Base-by-base conservation (phyloP, 2,888 invertebrate species). In the Galeopsomyia nigrocyanea region DNA sequence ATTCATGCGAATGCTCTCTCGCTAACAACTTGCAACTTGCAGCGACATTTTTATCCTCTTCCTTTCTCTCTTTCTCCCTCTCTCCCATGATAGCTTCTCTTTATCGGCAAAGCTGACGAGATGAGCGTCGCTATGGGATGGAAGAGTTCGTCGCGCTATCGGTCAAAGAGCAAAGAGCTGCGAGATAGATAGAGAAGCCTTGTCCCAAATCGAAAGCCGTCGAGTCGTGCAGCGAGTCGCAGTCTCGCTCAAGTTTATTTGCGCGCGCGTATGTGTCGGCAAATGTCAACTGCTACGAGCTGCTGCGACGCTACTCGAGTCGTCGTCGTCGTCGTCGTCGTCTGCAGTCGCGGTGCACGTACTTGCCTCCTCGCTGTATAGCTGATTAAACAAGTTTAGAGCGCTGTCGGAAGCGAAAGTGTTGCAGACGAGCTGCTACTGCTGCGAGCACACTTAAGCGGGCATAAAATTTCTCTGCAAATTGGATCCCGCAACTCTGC, bases 141-240 rank as follows among this genome's bases (percentile, higher is more conserved):
- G 39, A 10, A 7, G 10, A 39, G 39, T 1, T 7, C 39, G 10
- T 7, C 39, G 39, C 13, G 13, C 5, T 60, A 53, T 67, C 67
- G 67, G 58, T 21, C 47, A 21, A 63, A 39, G 39, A 39, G 39
- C 1, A 13, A 3, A 9, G 7, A 39, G 10, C 13, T 7, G n/a
- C n/a, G n/a, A n/a, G n/a, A n/a, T n/a, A n/a, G n/a, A n/a, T n/a
- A n/a, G n/a, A n/a, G n/a, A n/a, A 10, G 39, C 74, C 75, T 66
- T 55, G 39, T 55, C 60, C 61, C 49, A 65, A 68, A 68, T 68
- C 74, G 74, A 75, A 68, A 74, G 71, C 76, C 74, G 63, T 72
- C 78, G 75, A 75, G 75, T 77, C 47, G 22, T 47, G 17, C 49
- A 66, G 46, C 39, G 3, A 50, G 49, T 19, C 57, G 71, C 65